Percentiles rank a stretch among this genome's conserved stretches.
Conservation (phyloP, 2,113 vertebrate species). For the Brachionichthys hirsutus region DNA sequence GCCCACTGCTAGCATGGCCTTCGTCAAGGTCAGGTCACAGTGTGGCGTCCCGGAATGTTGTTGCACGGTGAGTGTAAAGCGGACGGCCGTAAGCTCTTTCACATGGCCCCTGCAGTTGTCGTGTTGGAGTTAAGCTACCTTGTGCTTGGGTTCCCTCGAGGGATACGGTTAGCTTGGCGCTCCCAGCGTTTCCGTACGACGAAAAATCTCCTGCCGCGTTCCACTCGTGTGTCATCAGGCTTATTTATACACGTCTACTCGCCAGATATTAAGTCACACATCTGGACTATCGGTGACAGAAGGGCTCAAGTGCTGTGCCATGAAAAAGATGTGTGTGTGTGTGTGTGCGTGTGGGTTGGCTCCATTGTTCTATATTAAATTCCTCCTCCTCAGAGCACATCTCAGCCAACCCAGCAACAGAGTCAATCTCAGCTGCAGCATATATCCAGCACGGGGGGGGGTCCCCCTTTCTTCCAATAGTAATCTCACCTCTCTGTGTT, state of each 20-base stretch:
- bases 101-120: conserved; percentile 66
- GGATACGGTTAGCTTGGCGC: conserved; percentile 37
- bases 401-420: not conserved
- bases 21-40: conserved; percentile 61
- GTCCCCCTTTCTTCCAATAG: not conserved
- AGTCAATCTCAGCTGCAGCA: conserved; percentile 3
- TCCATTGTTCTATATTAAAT: conserved; percentile 29
- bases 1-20: conserved; percentile 19
- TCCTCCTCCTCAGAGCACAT: conserved; percentile 11
- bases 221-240: conserved; percentile 57
- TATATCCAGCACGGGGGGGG: not conserved
- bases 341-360: conserved; percentile 7
- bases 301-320: conserved; percentile 24
- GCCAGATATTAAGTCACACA: conserved; percentile 55
- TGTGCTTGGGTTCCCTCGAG: conserved; percentile 36
- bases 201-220: conserved; percentile 41
- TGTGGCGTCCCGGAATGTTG: conserved; percentile 34
- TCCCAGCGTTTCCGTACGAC: conserved; percentile 16
- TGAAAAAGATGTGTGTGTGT: conserved; percentile 22
- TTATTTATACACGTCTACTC: conserved; percentile 57
- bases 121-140: conserved; percentile 52
- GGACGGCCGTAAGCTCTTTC: conserved; percentile 56
- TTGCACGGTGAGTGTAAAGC: conserved; percentile 65
- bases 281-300: conserved; percentile 54
- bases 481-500: conserved; percentile 26